A percentile compares a stretch with the other conserved stretches of the same genome.
These are phyloP conservation scores for Marronus borbonicus DNA, from an alignment of 2,888 invertebrate genomes.

Conservation along the genomic window DNA sequence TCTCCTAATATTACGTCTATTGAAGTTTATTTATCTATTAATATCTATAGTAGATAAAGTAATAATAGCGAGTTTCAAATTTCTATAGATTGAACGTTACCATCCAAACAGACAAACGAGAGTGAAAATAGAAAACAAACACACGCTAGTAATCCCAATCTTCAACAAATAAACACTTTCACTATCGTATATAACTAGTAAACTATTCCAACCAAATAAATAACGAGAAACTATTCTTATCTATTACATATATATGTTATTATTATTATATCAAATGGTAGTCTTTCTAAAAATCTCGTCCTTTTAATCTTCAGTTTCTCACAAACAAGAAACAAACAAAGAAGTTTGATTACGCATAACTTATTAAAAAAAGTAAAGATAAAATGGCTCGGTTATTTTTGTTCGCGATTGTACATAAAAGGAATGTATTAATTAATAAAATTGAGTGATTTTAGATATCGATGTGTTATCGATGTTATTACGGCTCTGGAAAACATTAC, in stretches of 20 bases:
- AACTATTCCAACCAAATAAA: slow-evolving; percentile 24
- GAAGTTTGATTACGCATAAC: not conserved
- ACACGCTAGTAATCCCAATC: not conserved
- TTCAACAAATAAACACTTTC: not conserved
- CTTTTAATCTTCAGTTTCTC: not conserved
- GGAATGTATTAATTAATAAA: too few species aligned
- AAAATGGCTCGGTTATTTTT: too few species aligned
- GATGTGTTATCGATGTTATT: too few species aligned
- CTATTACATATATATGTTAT: slow-evolving; percentile 1
- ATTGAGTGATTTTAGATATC: too few species aligned
- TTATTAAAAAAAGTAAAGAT: not conserved
- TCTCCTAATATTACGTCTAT: slow-evolving; percentile 24
- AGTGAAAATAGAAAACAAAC: not conserved
- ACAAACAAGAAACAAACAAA: not conserved
- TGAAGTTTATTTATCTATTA: not conserved
- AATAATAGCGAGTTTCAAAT: slow-evolving; percentile 33
- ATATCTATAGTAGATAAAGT: slow-evolving; percentile 3
- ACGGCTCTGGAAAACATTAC: too few species aligned
- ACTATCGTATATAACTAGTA: not conserved
- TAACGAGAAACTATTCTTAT: not conserved
- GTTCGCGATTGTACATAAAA: too few species aligned
- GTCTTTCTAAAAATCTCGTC: not conserved
- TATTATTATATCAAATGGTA: too few species aligned
- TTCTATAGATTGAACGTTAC: slow-evolving; percentile 7
- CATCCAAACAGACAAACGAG: slow-evolving; percentile 13